A percentile compares a stretch with the other conserved stretches of the same genome.
Conservation (phyloP, 1,140 invertebrate genomes). For the Zaprionus kolodkinae region DNA sequence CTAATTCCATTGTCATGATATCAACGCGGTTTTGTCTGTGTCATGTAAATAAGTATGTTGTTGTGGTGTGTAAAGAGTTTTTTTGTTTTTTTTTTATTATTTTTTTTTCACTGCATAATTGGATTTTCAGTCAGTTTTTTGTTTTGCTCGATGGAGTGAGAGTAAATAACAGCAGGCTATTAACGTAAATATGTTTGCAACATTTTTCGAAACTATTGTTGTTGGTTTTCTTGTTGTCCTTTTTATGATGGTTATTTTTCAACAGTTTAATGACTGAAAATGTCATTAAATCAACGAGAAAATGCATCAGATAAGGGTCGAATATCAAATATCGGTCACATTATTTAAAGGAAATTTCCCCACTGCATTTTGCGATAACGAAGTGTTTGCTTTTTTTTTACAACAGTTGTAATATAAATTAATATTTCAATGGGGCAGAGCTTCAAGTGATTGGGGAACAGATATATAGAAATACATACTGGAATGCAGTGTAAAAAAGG, state of each 20-base stretch:
- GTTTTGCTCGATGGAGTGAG: constrained; percentile 13
- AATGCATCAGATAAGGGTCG: constrained; percentile 37
- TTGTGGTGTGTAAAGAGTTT: constrained; percentile 41
- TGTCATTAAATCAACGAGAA: constrained; percentile 43
- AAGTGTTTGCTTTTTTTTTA: constrained; percentile 40
- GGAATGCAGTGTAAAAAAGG: too few relatives aligned
- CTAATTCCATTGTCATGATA: constrained; percentile 49
- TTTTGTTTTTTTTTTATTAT: not conserved
- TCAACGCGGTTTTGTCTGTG: constrained; percentile 39
- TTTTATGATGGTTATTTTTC: constrained; percentile 50
- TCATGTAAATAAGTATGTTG: constrained; percentile 47
- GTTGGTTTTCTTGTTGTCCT: constrained; percentile 36
- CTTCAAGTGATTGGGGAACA: too few relatives aligned
- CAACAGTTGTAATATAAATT: constrained; percentile 51
- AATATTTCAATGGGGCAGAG: not conserved
- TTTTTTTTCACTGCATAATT: constrained; percentile 22
- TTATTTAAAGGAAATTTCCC: constrained; percentile 49
- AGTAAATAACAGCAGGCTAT: constrained; percentile 37
- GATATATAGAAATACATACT: too few relatives aligned
- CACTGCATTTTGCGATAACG: constrained; percentile 60
- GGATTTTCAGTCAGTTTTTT: constrained; percentile 24
- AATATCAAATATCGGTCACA: constrained; percentile 53
- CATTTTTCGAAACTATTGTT: constrained; percentile 5
- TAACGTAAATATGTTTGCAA: constrained; percentile 38
- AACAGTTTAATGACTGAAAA: constrained; percentile 55